These are phyloP conservation scores for Acheta domesticus DNA, from an alignment of 2,888 invertebrate genomes.

Conservation along the genomic window DNA sequence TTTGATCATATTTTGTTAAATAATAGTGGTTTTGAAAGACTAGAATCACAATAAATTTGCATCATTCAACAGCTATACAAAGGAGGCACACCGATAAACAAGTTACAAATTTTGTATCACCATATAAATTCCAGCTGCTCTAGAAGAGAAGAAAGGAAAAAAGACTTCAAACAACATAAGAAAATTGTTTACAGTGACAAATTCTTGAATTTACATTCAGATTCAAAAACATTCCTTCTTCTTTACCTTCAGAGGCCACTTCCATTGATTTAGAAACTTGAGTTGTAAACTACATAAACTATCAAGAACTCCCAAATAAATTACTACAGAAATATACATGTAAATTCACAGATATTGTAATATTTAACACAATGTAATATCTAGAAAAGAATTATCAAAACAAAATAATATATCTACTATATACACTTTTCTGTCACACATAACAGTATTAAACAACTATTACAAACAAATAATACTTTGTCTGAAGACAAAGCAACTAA, in stretches of 20 bases:
- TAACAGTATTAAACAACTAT: too few relatives aligned
- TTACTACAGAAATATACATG: background rate
- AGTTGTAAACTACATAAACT: background rate
- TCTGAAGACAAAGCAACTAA: too few relatives aligned
- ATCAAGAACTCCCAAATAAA: background rate
- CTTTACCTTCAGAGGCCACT: background rate
- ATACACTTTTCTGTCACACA: background rate
- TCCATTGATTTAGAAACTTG: background rate
- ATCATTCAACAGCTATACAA: background rate
- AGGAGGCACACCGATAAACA: too few relatives aligned
- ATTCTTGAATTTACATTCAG: too few relatives aligned
- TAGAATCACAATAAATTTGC: conserved; percentile 9
- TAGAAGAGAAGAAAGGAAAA: too few relatives aligned
- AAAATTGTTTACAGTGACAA: too few relatives aligned
- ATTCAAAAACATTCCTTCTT: too few relatives aligned
- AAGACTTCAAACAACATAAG: too few relatives aligned
- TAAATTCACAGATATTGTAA: background rate
- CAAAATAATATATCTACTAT: background rate
- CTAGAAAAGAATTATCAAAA: background rate
- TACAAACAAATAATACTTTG: too few relatives aligned
- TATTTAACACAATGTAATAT: background rate
- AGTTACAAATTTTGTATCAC: too few relatives aligned
- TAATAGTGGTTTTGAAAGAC: background rate
- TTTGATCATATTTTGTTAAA: background rate
- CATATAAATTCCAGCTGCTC: too few relatives aligned